Evolutionary conservation across 1,140 invertebrate species (phyloP), one percentile per base, ranked within the genome.

Genomic region (Eueides isabella): DNA sequence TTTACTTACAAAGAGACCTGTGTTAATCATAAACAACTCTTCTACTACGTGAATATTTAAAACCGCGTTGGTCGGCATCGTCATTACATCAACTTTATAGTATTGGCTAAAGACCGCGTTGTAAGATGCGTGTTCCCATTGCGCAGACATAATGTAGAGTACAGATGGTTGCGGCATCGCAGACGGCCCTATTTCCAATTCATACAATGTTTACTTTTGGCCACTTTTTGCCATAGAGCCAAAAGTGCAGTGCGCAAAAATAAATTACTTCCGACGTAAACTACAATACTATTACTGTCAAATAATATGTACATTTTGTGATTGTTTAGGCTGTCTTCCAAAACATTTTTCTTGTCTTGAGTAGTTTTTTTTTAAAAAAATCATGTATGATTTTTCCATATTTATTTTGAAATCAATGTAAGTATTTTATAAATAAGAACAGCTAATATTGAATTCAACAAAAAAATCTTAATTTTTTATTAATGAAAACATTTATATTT

Each of bases 221-320:
- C 41, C n/a, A 81, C 74, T 72, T 62, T 35, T 63, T 6, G 61
- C 33, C 61, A 26, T 61, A 63, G 26, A 79, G 78, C 81, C 77
- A 83, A 83, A 89, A 80, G 87, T 89, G 88, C 87, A 86, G 90
- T 92, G 90, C 84, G 88, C 88, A 89, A 90, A 89, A 89, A 73
- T 77, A 78, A 85, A 79, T 81, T 83, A 85, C 66, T 77, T 77
- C 76, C 71, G 77, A 85, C 80, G 80, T 85, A 82, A 85, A 81
- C 77, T 75, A 48, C 33, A 66, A 14, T 66, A 31, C 16, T n/a
- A 19, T n/a, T 62, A 30, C 29, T 63, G 61, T 63, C 12, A 66
- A 66, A 23, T 33, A 30, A 26, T n/a, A 28, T 67, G 35, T 35
- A n/a, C n/a, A 67, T 63, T 62, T 5, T 62, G 61, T 63, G 61